Percentiles rank a stretch among this genome's conserved stretches.
phyloP scores from a whole-genome alignment of 1,140 invertebrate species.

The Stegodyphus mimosarum region DNA sequence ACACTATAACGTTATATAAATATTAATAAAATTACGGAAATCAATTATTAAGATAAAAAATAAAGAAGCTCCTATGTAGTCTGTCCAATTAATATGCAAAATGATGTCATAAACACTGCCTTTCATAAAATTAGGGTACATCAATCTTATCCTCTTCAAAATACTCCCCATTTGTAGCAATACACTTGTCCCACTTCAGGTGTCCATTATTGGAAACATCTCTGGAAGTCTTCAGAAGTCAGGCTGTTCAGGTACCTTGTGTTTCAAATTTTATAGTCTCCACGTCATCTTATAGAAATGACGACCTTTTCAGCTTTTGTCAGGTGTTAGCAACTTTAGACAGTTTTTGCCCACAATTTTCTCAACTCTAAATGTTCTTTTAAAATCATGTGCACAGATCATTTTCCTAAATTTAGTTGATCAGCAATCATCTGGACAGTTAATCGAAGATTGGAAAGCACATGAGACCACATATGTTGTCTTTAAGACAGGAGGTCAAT shows the following conservation, averaged over 20 bases:
- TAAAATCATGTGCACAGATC: neutral
- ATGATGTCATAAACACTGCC: neutral
- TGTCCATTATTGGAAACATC: neutral
- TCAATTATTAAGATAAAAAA: no score
- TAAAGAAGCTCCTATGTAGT: neutral
- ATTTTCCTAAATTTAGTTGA: neutral
- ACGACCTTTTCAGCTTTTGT: no score
- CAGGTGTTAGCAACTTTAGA: no score
- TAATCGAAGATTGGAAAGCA: neutral
- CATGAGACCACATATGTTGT: neutral
- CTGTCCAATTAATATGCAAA: neutral
- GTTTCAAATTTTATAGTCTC: neutral
- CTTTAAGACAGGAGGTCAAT: neutral
- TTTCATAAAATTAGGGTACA: neutral
- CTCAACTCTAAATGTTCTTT: neutral
- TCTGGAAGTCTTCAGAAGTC: neutral
- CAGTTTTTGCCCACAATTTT: no score
- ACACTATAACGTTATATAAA: no score
- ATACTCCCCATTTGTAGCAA: neutral
- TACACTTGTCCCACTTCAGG: neutral
- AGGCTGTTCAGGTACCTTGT: neutral
- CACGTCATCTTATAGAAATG: no score
- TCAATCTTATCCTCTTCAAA: neutral
- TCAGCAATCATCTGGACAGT: neutral
- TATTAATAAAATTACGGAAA: no score